Base-by-base conservation (phyloP, 2,797 vertebrate species). In the Brotula barbata region DNA sequence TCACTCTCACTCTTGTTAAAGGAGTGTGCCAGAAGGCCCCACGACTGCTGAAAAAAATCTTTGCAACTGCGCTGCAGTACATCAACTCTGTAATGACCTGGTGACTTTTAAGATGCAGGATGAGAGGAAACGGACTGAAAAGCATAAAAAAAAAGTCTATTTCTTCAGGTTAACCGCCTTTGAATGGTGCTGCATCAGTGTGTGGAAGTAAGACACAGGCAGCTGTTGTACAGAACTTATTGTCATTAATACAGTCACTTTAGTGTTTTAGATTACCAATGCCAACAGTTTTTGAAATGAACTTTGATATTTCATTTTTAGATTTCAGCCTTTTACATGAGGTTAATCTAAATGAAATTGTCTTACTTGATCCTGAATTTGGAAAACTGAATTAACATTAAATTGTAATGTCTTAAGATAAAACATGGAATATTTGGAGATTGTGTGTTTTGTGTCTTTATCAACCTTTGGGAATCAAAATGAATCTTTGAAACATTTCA, bases 1-100 rank as follows among this genome's bases (percentile, higher is more conserved):
- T 96, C 44, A 80, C 92, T 3, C 91, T 98, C 88, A 76, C 92
- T 0, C 55, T 99, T 64, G 90, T 94, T 73, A 95, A 84, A 73
- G 90, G 87, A n/a, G 91, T 95, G 34, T 91, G 89, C 0, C 64
- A 88, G 7, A 86, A 56, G 7, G 60, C 82, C 1, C 96, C 97
- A 0, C 16, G 12, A 1, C 73, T 95, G 51, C 83, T 98, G 1
- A 72, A 42, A 0, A 47, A 9, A 15, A 89, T 94, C 52, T 95
- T 89, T 31, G 36, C 2, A 37, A 67, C 83, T 0, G 77, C 92
- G 0, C 42, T 91, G 67, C 83, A 85, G 69, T 93, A 89, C 66
- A 83, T 94, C 52, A 83, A 45, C 55, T 62, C 48, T 3, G 72
- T 44, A 4, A 11, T 83, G 1, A 25, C 59, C 52, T 15, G 37